Evolutionary conservation across 2,113 vertebrate species (phyloP), one percentile per base, ranked within the genome.

Genomic region (Helogale parvula): DNA sequence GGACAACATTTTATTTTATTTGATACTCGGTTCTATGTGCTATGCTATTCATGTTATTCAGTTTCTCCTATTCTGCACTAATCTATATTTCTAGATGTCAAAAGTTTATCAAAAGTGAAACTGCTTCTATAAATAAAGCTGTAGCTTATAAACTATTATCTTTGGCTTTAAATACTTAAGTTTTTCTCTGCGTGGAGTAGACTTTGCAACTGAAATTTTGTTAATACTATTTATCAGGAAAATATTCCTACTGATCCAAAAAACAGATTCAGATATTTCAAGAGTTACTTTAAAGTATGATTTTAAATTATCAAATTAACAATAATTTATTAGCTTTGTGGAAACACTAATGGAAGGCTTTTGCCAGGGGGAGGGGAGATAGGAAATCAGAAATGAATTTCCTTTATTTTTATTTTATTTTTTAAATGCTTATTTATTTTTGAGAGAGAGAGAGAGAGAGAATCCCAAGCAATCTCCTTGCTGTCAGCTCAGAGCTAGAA

Each of bases 71-170:
- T 92, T 84, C 57, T 52, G 74, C 19, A 15, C 14, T 54, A 93
- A 80, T n/a, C 6, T 19, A 13, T 93, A 33, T 69, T 82, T 91
- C 66, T 27, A 79, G 47, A 5, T 93, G 35, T 29, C 83, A 96
- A 60, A 85, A 68, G 6, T 21, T 87, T 92, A 94, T 79, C 31
- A 87, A 71, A 81, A 87, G 15, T 84, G 83, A 90, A 94, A 63
- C 17, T 94, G 47, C 12, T 80, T 94, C 50, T 65, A 35, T 5
- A 82, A 89, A 93, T 93, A 89, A 68, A 92, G 19, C 14, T 50
- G 5, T 82, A 69, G 14, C 3, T 91, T 66, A 72, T 76, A 76
- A 63, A 52, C 21, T 69, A 45, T 91, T 4, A 50, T 41, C 29
- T 23, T 94, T 88, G 41, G 35, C 50, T 96, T 83, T 90, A 80